Conservation (phyloP, 2,113 vertebrate genomes). For the Acinonyx jubatus region DNA sequence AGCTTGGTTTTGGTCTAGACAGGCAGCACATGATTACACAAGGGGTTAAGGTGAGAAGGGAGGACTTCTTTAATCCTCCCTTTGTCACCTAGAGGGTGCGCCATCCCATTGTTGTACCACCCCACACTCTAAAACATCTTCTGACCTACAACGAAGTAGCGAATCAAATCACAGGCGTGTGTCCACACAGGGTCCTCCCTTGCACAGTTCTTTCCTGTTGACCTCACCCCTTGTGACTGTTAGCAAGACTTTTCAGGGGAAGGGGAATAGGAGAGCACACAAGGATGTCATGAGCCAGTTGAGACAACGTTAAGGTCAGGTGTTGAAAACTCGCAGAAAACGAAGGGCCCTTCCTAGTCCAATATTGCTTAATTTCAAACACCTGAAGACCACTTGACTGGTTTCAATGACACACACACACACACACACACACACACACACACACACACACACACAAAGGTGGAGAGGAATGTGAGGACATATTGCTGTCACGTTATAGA, state of each 20-base stretch:
- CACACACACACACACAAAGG: too few species aligned
- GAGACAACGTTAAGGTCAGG: not conserved
- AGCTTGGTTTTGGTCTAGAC: not conserved
- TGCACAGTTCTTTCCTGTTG: not conserved
- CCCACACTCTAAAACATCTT: not conserved
- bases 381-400: not conserved
- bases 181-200: accelerated
- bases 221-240: not conserved
- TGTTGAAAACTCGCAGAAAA: not conserved
- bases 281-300: not conserved
- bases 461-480: not conserved
- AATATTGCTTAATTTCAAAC: not conserved
- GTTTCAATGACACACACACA: not conserved
- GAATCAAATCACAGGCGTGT: not conserved
- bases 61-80: not conserved
- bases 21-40: too few species aligned
- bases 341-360: not conserved
- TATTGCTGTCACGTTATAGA: not conserved
- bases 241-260: not conserved
- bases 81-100: not conserved
- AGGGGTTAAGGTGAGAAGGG: not conserved
- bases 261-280: not conserved
- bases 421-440: too few species aligned
- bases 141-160: not conserved
- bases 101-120: not conserved